Base-by-base conservation (phyloP, 2,797 vertebrate genomes). In the Pipistrellus pygmaeus region DNA sequence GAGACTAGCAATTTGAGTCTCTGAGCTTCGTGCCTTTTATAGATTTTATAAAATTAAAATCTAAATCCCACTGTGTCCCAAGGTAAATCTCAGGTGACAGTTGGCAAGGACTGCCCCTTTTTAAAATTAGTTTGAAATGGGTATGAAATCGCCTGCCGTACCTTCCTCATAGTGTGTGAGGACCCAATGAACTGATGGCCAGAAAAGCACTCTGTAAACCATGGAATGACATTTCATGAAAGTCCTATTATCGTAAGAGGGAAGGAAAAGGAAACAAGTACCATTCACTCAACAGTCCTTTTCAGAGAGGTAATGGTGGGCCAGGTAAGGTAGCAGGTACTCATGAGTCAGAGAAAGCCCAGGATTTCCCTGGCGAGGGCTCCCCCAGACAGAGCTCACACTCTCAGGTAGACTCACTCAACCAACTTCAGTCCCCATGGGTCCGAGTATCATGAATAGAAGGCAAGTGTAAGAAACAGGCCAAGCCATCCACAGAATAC, bases 161-260 rank as follows among this genome's bases (percentile, higher is more conserved):
- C 35, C 30, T 14, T 23, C n/a, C 66, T 73, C 64, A 17, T 8
- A 38, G n/a, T 0, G 12, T 9, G 18, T 3, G 13, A 57, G n/a
- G 53, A 51, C 57, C 84, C 81, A 20, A 11, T 2, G 64, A 62
- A 46, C 46, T 3, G 2, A 25, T 5, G 25, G n/a, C 21, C 6
- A 0, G 0, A 2, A 48, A 8, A 41, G 30, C 0, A 0, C n/a
- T 55, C 32, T 32, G 0, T 38, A 8, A 48, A 81, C 53, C 5
- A 8, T 0, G 8, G 62, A 85, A 27, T 2, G 44, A 23, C 27
- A 1, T 7, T 23, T 27, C 20, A 17, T 6, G 14, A 27, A 20
- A 44, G 80, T 25, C 32, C 1, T 20, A 64, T 30, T 30, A 11
- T 10, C 25, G 23, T 0, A 30, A 78, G 38, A 2, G 17, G 85